Percentiles rank a stretch among this genome's conserved stretches.
phyloP scores from a whole-genome alignment of 2,888 invertebrate species.

The Drosophila paramelanica region DNA sequence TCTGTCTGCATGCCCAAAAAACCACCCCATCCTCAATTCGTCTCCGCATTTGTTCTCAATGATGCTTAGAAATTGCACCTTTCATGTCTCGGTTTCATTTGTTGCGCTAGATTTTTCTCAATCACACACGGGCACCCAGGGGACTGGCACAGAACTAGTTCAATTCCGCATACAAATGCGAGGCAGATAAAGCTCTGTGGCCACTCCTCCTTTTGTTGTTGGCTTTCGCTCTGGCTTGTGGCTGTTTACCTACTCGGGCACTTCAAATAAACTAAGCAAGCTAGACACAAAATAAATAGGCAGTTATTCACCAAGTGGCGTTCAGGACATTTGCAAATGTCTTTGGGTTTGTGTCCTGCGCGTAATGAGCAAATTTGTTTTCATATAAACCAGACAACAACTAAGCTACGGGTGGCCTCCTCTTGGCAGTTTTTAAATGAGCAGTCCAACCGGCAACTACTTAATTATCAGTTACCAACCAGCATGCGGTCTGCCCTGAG shows the following conservation, averaged over 20 bases:
- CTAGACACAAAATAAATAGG: constrained; percentile 67
- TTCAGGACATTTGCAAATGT: constrained; percentile 78
- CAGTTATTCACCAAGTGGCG: constrained; percentile 29
- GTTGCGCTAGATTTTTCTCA: constrained; percentile 82
- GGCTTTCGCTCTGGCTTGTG: constrained; percentile 7
- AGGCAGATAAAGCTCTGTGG: constrained; percentile 30
- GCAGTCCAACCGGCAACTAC: constrained; percentile 59
- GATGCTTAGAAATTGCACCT: constrained; percentile 43
- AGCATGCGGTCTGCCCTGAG: constrained; percentile 19
- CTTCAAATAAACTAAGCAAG: constrained; percentile 67
- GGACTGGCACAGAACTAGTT: constrained; percentile 68
- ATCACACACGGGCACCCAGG: constrained; percentile 57
- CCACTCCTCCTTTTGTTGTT: background rate
- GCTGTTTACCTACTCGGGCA: constrained; percentile 50
- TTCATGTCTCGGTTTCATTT: constrained; percentile 69
- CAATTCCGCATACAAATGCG: constrained; percentile 59
- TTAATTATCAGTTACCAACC: constrained; percentile 51
- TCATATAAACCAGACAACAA: constrained; percentile 71
- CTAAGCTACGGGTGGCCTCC: constrained; percentile 51
- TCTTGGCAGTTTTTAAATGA: constrained; percentile 74
- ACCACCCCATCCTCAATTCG: background rate
- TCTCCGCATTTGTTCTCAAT: constrained; percentile 8
- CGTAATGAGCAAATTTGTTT: constrained; percentile 81
- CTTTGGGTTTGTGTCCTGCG: constrained; percentile 57
- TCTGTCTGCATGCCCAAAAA: constrained; percentile 31